Evolutionary conservation across 2,888 invertebrate genomes (phyloP).

Genomic region (Lochmaea crataegi): DNA sequence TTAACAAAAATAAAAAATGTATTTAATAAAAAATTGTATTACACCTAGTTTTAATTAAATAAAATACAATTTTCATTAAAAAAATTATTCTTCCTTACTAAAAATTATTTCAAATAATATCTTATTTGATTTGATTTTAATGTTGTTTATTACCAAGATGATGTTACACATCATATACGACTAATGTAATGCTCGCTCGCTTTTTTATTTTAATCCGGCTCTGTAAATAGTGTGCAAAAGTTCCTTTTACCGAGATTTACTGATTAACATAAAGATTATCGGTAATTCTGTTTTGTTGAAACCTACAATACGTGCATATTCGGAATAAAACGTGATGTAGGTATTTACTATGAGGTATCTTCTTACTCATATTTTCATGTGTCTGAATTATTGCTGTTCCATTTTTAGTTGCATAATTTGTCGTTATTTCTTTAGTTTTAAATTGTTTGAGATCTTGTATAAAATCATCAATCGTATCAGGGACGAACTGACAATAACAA

Average conservation of each 20-base stretch:
- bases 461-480: background rate
- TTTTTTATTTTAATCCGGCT: too few species aligned
- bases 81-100: too few species aligned
- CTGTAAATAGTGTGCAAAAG: conserved; percentile 15
- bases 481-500: background rate
- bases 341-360: conserved; percentile 13
- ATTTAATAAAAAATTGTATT: too few species aligned
- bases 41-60: too few species aligned
- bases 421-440: conserved; percentile 6
- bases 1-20: too few species aligned
- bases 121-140: too few species aligned
- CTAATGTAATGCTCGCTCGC: too few species aligned
- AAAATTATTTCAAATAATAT: too few species aligned
- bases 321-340: conserved; percentile 31
- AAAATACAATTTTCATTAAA: too few species aligned
- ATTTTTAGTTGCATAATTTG: conserved; percentile 21
- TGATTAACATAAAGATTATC: conserved; percentile 37
- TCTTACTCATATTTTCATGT: conserved; percentile 22
- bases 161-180: too few species aligned
- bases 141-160: too few species aligned
- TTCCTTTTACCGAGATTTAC: conserved; percentile 23
- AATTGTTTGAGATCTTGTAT: background rate
- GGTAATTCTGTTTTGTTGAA: conserved; percentile 17
- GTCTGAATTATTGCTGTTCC: conserved; percentile 20
- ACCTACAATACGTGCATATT: conserved; percentile 16